Conservation (phyloP, 2,888 invertebrate species). For the Drosophila neoperkinsi region DNA sequence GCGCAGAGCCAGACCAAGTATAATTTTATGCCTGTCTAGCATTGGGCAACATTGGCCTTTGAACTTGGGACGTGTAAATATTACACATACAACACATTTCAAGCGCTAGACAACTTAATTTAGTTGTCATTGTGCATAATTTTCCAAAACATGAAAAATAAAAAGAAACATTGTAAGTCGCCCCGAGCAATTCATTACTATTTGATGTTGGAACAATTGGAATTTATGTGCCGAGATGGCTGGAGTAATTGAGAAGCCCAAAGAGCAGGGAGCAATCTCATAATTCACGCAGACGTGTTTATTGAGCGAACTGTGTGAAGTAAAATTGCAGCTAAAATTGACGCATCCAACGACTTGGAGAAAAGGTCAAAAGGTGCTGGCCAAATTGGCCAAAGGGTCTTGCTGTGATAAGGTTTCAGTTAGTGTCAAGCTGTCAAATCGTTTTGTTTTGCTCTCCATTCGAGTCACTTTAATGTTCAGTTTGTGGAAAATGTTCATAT, state of each 20-base stretch:
- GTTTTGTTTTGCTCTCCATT: constrained; percentile 18
- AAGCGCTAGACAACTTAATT: constrained; percentile 51
- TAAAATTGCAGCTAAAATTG: constrained; percentile 22
- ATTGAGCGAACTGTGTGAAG: constrained; percentile 12
- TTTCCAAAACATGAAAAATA: constrained; percentile 9
- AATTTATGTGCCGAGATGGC: constrained; percentile 64
- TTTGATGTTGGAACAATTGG: constrained; percentile 68
- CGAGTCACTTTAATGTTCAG: constrained; percentile 14
- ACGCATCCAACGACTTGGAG: constrained; percentile 7
- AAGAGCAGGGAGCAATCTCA: constrained; percentile 35
- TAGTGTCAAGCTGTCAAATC: constrained; percentile 36
- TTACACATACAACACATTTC: constrained; percentile 37
- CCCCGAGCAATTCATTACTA: constrained; percentile 65
- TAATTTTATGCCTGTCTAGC: constrained; percentile 21
- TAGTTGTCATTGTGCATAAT: constrained; percentile 39
- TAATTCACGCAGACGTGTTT: constrained; percentile 48
- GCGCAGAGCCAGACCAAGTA: background rate
- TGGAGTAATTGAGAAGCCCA: constrained; percentile 67
- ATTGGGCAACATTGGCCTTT: constrained; percentile 4
- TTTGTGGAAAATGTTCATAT: constrained; percentile 1
- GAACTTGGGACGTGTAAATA: constrained; percentile 10
- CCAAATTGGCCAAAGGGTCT: constrained; percentile 32
- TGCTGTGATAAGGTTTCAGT: constrained; percentile 8
- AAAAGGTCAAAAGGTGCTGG: constrained; percentile 37
- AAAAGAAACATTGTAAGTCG: constrained; percentile 39